Base-by-base conservation (phyloP, 1,140 invertebrate species). In the Zaprionus capensis region DNA sequence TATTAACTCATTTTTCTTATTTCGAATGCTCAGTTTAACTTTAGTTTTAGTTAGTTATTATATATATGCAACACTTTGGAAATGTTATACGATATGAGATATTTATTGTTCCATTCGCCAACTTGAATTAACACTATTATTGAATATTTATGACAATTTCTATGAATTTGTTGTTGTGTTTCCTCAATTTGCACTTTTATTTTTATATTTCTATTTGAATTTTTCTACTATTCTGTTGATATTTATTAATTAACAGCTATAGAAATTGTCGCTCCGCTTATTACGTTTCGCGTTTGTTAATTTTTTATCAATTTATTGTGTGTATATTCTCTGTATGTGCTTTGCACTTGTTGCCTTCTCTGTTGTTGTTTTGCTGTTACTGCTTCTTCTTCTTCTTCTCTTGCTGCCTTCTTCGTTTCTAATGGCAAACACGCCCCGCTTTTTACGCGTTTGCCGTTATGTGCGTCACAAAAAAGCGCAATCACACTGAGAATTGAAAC, bases 401-500 rank as follows among this genome's bases (percentile, higher is more conserved):
- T 22, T 55, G 53, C 59, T 62, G 31, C 22, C 22, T 69, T 62
- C 14, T 61, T 62, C 36, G 44, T 58, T 58, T 78, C 71, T 64
- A 81, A 68, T 57, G 59, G 46, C 56, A 79, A 82, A 82, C 82
- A 85, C 82, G 76, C 82, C 82, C 80, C 75, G 73, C 68, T 84
- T 83, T 81, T 72, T 66, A 62, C 69, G 62, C 70, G 58, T 62
- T 53, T 81, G 58, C 67, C 72, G 72, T 66, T 76, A 80, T 62
- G 67, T 80, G 71, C 82, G 82, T 86, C 82, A 85, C 69, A 76
- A 71, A 69, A 75, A 34, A 75, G 73, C 78, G 78, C 81, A 82
- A 78, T 74, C 79, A 64, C 67, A 64, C 68, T 6, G 31, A 34
- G 31, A 34, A 34, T 4, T 11, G 15, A 26, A 26, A 74, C 46